Evolutionary conservation across 2,888 invertebrate genomes (phyloP).

Genomic region (Ophion obscuratus): DNA sequence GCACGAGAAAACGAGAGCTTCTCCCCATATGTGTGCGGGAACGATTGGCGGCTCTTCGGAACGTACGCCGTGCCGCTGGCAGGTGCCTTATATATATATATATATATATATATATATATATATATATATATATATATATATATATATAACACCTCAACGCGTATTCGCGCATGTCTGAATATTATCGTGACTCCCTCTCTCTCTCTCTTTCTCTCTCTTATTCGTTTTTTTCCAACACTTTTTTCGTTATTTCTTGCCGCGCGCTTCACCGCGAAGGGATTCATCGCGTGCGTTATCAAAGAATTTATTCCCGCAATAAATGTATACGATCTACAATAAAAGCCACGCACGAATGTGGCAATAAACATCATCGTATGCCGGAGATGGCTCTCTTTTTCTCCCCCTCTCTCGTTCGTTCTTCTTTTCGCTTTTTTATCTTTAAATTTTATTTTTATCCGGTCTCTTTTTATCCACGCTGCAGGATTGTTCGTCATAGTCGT

Average conservation of each 20-base stretch:
- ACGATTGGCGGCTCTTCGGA: slow-evolving; percentile 45
- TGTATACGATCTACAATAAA: slow-evolving; percentile 59
- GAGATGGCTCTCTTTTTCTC: slow-evolving; percentile 6
- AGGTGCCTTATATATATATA: slow-evolving; percentile 44
- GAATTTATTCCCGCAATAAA: slow-evolving; percentile 65
- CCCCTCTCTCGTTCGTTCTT: neutral
- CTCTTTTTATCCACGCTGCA: too few species aligned
- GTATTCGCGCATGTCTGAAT: slow-evolving; percentile 38
- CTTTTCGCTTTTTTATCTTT: neutral
- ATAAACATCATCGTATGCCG: slow-evolving; percentile 50
- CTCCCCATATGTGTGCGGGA: neutral
- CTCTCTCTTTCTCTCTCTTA: too few species aligned
- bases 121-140: too few species aligned
- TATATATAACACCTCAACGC: neutral
- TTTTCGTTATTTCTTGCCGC: slow-evolving; percentile 22
- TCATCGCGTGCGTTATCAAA: slow-evolving; percentile 64
- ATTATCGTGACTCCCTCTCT: slow-evolving; percentile 6
- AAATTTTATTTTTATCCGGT: too few species aligned
- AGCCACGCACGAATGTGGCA: slow-evolving; percentile 50
- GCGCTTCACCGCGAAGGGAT: slow-evolving; percentile 40
- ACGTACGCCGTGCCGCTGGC: slow-evolving; percentile 42
- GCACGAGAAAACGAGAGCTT: slow-evolving; percentile 41
- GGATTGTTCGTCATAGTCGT: too few species aligned
- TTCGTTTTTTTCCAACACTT: neutral
- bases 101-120: neutral